phyloP scores from a whole-genome alignment of 2,113 vertebrate species.

The Leptodactylus fuscus region DNA sequence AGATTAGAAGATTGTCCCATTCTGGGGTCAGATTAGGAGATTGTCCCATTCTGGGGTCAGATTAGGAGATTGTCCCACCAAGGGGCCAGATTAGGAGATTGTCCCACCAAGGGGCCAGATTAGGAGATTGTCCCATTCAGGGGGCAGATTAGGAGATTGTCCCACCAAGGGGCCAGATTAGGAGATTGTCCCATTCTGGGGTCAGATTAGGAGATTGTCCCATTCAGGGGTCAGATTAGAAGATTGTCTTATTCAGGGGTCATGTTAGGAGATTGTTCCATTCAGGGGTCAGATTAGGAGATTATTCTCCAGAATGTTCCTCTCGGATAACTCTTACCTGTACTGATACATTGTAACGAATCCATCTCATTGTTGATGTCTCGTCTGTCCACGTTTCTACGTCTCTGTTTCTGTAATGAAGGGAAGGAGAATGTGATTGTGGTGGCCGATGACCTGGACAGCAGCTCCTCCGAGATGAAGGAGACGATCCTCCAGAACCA shows the following conservation, averaged over 20 bases:
- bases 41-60: background rate
- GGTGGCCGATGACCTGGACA: slow-evolving; percentile 14
- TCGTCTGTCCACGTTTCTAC: no score
- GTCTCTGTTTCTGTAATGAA: background rate
- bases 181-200: background rate
- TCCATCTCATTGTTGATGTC: no score
- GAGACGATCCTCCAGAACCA: background rate
- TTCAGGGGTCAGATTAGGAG: background rate
- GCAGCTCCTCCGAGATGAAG: background rate
- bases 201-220: background rate
- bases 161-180: background rate
- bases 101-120: background rate
- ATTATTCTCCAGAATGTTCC: background rate
- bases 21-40: background rate
- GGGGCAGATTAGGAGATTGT: background rate
- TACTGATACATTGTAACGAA: no score
- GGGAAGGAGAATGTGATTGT: slow-evolving; percentile 35
- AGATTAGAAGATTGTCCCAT: background rate
- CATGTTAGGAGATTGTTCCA: background rate
- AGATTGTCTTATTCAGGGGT: background rate
- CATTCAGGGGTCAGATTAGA: background rate
- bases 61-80: background rate
- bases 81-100: background rate
- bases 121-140: background rate
- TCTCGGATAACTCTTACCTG: no score